Base-by-base conservation (phyloP, 2,113 vertebrate species). In the Lagopus leucura region DNA sequence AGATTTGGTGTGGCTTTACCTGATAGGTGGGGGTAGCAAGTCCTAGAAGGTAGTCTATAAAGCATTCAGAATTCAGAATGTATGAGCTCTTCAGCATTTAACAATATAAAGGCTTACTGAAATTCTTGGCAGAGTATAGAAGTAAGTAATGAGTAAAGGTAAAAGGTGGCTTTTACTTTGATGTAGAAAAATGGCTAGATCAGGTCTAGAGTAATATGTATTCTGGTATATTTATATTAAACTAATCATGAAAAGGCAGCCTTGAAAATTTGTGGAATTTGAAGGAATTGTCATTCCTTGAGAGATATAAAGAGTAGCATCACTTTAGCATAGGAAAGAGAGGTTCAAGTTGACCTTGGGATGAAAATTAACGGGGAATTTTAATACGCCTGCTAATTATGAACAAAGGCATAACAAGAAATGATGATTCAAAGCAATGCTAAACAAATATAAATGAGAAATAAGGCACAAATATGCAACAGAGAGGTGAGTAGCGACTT, bases 371-470 rank as follows among this genome's bases (percentile, higher is more conserved):
- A 28, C 52, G 18, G 4, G 18, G 14, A 86, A 74, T 42, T 67
- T 90, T 86, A 70, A 66, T 73, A 83, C 34, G 64, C 36, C 69
- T 83, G 13, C 42, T 34, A 84, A 27, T 78, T 84, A 55, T 21
- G 22, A 52, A 73, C 28, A 48, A 70, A 70, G 34, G 28, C 11
- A 8, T 60, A 75, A 42, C 9, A 69, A 65, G 15, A 88, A 85
- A 82, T 54, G 25, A 67, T 42, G 16, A 24, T 64, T 86, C 32
- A 69, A 78, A 82, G 34, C 25, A 84, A 89, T 21, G 14, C 16
- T 64, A 34, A 47, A 72, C 4, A 93, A 88, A 82, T 75, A 64
- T 82, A 86, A 79, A 71, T 50, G 32, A 86, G 42, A 93, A 89
- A 90, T 78, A 78, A 82, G 19, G 9, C 7, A 3, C 42, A 89